These are phyloP conservation scores for Sapajus apella DNA, from an alignment of 2,113 vertebrate genomes.

Conservation along the genomic window DNA sequence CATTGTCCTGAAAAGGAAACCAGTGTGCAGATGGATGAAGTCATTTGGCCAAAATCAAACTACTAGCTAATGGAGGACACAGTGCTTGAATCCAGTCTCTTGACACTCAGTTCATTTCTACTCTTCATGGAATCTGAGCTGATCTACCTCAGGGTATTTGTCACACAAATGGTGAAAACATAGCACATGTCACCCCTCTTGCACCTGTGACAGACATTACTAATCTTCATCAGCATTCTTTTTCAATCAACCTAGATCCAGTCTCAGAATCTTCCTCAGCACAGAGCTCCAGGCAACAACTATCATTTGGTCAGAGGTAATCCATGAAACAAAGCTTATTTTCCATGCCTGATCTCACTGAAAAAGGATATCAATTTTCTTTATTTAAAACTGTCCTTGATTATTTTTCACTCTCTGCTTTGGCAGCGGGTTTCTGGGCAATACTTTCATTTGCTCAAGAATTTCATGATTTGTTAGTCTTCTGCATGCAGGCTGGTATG, in stretches of 20 bases:
- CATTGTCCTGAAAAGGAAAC: background rate
- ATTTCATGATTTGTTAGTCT: slow-evolving; percentile 80
- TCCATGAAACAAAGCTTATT: background rate
- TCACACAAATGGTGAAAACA: background rate
- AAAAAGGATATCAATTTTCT: slow-evolving; percentile 82
- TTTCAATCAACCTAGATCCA: background rate
- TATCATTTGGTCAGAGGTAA: background rate
- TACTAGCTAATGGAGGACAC: background rate
- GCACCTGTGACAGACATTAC: background rate
- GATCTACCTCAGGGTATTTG: background rate
- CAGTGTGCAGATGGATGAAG: background rate
- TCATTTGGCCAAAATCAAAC: background rate
- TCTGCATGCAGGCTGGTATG: slow-evolving; percentile 83
- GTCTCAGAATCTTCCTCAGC: background rate
- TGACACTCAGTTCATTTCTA: slow-evolving; percentile 61
- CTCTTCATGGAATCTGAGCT: slow-evolving; percentile 78
- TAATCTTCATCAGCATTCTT: background rate
- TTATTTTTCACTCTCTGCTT: slow-evolving; percentile 73
- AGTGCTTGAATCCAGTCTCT: background rate
- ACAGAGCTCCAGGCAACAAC: background rate
- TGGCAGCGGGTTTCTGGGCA: slow-evolving; percentile 67
- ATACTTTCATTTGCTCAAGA: slow-evolving; percentile 72
- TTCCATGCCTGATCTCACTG: slow-evolving; percentile 67
- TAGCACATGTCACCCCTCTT: too few species aligned
- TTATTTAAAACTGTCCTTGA: slow-evolving; percentile 75